Evolutionary conservation across 2,797 vertebrate genomes (phyloP), one percentile per base, ranked within the genome.

Genomic region (Odontamblyopus lacepedii): DNA sequence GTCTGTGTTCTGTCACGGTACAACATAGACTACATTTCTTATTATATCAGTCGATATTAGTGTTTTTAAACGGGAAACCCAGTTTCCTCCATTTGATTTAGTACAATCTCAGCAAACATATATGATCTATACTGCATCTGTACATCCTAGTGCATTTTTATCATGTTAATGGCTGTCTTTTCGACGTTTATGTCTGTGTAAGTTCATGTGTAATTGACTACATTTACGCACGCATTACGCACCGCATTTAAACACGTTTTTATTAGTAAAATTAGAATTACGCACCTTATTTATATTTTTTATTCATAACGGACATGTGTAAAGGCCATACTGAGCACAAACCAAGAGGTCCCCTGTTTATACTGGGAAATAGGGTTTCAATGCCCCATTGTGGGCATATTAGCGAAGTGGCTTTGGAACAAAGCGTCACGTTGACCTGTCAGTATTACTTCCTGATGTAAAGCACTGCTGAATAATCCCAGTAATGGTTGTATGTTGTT

Each of bases 141-240:
- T 60, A 27, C 12, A 60, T 30, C 9, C 13, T 15, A 6, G 18
- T 15, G 0, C 15, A 4, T 15, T 60, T 30, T 29, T 60, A 60
- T 6, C 27, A 27, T 59, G 27, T 27, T 59, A 16, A 27, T 15
- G 53, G 2, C 26, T 15, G 27, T 29, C 12, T 59, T 5, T 60
- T 60, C 4, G 2, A 15, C 4, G 29, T 29, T 30, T 29, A 18
- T 30, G 29, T 60, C 27, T 4, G 26, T 60, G 12, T 23, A 57
- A 23, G 3, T 30, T 30, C 57, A 60, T 13, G 13, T 30, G 75
- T 75, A 68, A 55, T 55, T 11, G n/a, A 8, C n/a, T 23, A 12
- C 83, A 78, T 83, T 86, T 86, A 76, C 65, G 76, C 67, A 56
- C 70, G 18, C 62, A 75, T 85, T 81, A 79, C 79, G 83, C 89